Conservation (phyloP, 2,113 vertebrate species). For the Trematocara nigrifrons region DNA sequence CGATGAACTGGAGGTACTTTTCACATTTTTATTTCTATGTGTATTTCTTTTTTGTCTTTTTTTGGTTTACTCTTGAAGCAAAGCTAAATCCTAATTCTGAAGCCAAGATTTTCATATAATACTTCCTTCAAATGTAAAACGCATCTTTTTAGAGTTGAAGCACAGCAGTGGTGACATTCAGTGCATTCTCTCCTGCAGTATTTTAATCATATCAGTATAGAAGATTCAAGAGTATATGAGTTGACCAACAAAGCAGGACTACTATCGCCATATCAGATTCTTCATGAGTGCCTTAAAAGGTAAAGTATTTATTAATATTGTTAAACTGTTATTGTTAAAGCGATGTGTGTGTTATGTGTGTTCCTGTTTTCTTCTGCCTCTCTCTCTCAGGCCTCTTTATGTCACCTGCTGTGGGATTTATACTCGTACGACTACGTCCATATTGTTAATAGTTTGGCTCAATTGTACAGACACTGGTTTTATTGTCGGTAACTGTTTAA, state of each 20-base stretch:
- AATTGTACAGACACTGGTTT: background rate
- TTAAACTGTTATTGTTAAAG: background rate
- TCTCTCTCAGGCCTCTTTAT: background rate
- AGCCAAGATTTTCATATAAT: background rate
- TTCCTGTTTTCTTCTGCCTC: background rate
- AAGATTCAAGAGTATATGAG: conserved; percentile 97
- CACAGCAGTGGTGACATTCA: background rate
- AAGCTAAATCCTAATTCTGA: background rate
- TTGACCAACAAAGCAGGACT: conserved; percentile 99
- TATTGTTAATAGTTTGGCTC: background rate
- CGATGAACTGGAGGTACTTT: conserved; percentile 91
- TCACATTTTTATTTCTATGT: accelerated
- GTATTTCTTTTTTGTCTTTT: background rate
- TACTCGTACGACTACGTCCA: too few relatives aligned
- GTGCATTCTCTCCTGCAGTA: conserved; percentile 77
- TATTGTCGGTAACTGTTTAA: background rate
- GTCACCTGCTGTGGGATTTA: background rate
- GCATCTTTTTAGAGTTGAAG: background rate
- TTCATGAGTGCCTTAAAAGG: conserved; percentile 99
- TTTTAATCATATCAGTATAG: conserved; percentile 99
- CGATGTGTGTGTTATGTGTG: background rate
- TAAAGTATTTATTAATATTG: conserved; percentile 20
- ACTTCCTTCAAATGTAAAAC: background rate
- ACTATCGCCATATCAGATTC: conserved; percentile 98
- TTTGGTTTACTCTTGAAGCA: background rate